These are phyloP conservation scores for Probaryconus sp. DNA, from an alignment of 1,140 invertebrate species.

Conservation along the genomic window DNA sequence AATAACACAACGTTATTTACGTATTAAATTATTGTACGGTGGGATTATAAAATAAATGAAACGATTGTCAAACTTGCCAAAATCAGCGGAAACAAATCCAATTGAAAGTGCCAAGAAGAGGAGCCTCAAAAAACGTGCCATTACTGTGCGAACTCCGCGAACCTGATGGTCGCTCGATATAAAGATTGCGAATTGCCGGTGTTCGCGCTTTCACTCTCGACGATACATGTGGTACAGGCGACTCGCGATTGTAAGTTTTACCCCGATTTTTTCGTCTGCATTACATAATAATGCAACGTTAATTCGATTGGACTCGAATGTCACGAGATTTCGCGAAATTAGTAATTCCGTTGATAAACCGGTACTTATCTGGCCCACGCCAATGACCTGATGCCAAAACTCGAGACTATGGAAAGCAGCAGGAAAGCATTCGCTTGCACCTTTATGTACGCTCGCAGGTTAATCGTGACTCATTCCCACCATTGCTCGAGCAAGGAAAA, in stretches of 20 bases:
- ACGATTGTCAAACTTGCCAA: slow-evolving; percentile 60
- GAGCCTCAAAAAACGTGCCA: slow-evolving; percentile 34
- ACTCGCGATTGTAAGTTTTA: slow-evolving; percentile 52
- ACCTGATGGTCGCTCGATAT: slow-evolving; percentile 26
- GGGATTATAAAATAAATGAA: not conserved
- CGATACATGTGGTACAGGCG: slow-evolving; percentile 65
- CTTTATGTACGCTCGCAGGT: not conserved
- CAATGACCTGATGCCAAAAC: no score
- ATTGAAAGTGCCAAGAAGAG: slow-evolving; percentile 16
- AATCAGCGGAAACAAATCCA: slow-evolving; percentile 53
- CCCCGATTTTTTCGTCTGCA: slow-evolving; percentile 66
- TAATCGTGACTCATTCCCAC: no score
- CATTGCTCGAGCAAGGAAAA: no score
- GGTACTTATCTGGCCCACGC: no score
- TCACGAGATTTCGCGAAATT: slow-evolving; percentile 30
- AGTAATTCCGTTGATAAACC: slow-evolving; percentile 6
- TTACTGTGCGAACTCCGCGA: slow-evolving; percentile 13
- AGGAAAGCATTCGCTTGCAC: not conserved
- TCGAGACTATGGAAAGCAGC: slow-evolving; percentile 24
- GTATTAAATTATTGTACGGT: no score
- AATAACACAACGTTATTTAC: no score
- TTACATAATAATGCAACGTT: slow-evolving; percentile 66
- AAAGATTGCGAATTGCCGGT: slow-evolving; percentile 38
- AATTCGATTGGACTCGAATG: slow-evolving; percentile 34
- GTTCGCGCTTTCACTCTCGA: slow-evolving; percentile 74